Percentiles rank a stretch among this genome's conserved stretches.
These are phyloP conservation scores for Drosophila pruinosa DNA, from an alignment of 1,140 invertebrate genomes.

Conservation along the genomic window DNA sequence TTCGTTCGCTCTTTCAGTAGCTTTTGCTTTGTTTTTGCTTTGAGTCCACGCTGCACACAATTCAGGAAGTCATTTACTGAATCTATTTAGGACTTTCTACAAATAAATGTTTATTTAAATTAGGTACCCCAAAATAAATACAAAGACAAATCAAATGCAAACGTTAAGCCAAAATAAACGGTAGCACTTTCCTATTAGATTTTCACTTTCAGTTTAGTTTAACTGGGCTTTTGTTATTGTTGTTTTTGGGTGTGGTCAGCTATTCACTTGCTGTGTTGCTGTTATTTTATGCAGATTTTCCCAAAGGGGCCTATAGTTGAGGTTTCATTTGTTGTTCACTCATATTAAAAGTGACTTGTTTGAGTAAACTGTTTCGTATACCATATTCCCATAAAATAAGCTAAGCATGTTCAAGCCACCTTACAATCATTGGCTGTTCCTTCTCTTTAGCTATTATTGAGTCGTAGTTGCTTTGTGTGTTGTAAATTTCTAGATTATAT, in stretches of 20 bases:
- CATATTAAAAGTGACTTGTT: slow-evolving; percentile 16
- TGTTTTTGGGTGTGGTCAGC: slow-evolving; percentile 38
- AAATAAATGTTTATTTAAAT: slow-evolving; percentile 81
- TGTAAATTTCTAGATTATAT: too few relatives aligned
- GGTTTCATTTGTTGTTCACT: slow-evolving; percentile 24
- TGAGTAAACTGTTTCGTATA: neutral
- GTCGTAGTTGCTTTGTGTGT: too few relatives aligned
- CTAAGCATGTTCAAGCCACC: too few relatives aligned
- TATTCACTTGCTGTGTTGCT: slow-evolving; percentile 45
- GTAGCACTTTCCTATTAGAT: slow-evolving; percentile 69
- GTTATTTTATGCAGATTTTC: slow-evolving; percentile 70
- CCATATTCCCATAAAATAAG: too few relatives aligned
- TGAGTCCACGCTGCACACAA: slow-evolving; percentile 28
- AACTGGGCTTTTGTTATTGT: neutral
- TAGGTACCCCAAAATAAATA: slow-evolving; percentile 68
- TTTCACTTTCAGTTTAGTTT: slow-evolving; percentile 61
- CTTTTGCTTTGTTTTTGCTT: slow-evolving; percentile 17
- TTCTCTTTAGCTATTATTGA: too few relatives aligned
- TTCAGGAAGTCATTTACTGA: slow-evolving; percentile 77
- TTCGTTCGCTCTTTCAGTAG: neutral
- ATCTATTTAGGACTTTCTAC: slow-evolving; percentile 69
- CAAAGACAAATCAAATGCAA: slow-evolving; percentile 46
- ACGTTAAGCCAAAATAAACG: slow-evolving; percentile 49
- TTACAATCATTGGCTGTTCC: too few relatives aligned
- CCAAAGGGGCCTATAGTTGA: slow-evolving; percentile 14